phyloP scores from a whole-genome alignment of 2,113 vertebrate genomes.

The Kryptolebias marmoratus region DNA sequence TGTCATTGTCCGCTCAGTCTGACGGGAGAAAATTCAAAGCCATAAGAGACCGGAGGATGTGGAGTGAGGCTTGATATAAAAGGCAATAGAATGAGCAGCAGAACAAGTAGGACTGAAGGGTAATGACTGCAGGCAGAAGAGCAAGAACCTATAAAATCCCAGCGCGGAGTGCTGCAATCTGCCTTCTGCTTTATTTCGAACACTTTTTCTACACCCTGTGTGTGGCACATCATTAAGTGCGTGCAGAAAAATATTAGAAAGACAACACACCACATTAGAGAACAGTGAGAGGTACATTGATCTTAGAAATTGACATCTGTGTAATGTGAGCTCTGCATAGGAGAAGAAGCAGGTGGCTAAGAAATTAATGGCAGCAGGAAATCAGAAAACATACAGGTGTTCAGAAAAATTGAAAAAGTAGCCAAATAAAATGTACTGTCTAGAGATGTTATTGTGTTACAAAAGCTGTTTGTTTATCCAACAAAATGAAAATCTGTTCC shows the following conservation, averaged over 20 bases:
- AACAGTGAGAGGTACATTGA: constrained; percentile 29
- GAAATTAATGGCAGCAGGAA: constrained; percentile 33
- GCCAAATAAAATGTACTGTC: neutral
- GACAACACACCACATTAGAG: constrained; percentile 42
- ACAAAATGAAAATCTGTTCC: neutral
- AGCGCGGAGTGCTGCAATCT: constrained; percentile 29
- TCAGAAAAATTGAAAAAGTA: neutral
- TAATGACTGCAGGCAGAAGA: constrained; percentile 21
- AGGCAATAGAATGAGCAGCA: constrained; percentile 10
- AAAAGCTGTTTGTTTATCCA: neutral
- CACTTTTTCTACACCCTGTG: constrained; percentile 16
- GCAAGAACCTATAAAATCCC: constrained; percentile 16
- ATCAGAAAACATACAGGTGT: constrained; percentile 21
- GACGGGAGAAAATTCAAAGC: constrained; percentile 15
- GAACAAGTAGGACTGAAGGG: neutral
- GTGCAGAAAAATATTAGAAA: constrained; percentile 36
- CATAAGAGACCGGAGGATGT: neutral
- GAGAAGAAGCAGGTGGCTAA: constrained; percentile 37
- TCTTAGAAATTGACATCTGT: constrained; percentile 22
- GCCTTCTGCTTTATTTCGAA: constrained; percentile 12
- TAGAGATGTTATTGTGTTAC: neutral
- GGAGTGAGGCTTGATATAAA: neutral
- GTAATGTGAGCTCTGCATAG: constrained; percentile 3
- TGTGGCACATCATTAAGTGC: constrained; percentile 48
- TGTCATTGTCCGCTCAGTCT: constrained; percentile 98